Base-by-base conservation (phyloP, 2,888 invertebrate genomes). In the Ariolimax columbianus region DNA sequence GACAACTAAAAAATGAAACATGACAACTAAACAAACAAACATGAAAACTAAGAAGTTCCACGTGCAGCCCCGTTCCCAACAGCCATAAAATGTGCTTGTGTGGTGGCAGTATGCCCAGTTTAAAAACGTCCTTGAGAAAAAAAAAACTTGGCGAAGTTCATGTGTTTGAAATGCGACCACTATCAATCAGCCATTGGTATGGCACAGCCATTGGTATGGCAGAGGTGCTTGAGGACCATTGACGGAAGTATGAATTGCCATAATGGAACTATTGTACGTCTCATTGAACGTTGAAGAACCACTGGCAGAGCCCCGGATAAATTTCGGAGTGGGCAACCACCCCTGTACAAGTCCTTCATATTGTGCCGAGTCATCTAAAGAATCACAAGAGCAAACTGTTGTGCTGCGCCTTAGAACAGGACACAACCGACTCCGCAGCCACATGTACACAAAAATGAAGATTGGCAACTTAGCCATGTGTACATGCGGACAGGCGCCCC, bases 81-180 rank as follows among this genome's bases (percentile, higher is more conserved):
- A 38, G 40, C 72, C 19, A 72, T 40, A 9, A 40, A 38, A 19
- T 40, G 66, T 26, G 40, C 17, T 23, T 19, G 26, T 40, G 26
- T 72, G 38, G 40, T 72, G 26, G 72, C 40, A 40, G 38, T 72
- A 7, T 40, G 40, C 40, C 23, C 40, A 23, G 40, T 40, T 40
- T 72, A 72, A 72, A 72, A 72, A 72, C 40, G 40, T 9, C 26
- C 26, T 72, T 72, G 40, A 72, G 72, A 72, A 23, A 72, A 72
- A 72, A 72, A 1, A 36, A n/a, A n/a, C n/a, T n/a, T n/a, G n/a
- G n/a, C 68, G 14, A 33, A 36, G 68, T 72, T 26, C 38, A 72
- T 72, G 72, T 72, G 72, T 9, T 40, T 72, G 40, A 9, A 72
- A 72, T 72, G 38, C 38, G 40, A 72, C 72, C 9, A 40, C 72